Conservation (phyloP, 2,797 vertebrate species). For the Melanotaenia trifasciata region DNA sequence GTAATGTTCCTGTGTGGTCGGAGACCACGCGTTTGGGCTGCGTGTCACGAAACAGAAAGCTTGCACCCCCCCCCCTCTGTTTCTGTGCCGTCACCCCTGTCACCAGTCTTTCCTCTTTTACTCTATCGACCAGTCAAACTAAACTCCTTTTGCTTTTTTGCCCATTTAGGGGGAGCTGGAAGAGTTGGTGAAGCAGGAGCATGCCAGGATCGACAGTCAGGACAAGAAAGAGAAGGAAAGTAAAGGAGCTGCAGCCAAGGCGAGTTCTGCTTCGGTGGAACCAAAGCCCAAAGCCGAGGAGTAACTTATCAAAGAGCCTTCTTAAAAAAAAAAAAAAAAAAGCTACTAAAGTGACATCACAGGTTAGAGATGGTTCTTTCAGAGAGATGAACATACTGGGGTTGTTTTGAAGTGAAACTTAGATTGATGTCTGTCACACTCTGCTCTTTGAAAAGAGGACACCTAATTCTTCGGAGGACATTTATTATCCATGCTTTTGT, state of each 20-base stretch:
- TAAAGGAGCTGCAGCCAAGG: slow-evolving; percentile 50
- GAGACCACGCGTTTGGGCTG: not conserved
- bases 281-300: slow-evolving; percentile 70
- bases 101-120: not conserved
- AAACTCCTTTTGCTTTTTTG: not conserved
- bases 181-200: slow-evolving; percentile 87
- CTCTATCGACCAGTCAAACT: not conserved
- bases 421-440: not conserved
- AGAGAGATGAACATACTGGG: not conserved
- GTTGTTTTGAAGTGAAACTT: slow-evolving; percentile 27
- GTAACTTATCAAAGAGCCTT: slow-evolving; percentile 39
- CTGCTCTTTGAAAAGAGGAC: slow-evolving; percentile 8
- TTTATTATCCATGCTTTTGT: slow-evolving; percentile 23
- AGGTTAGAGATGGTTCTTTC: slow-evolving; percentile 3
- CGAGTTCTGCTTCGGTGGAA: slow-evolving; percentile 39
- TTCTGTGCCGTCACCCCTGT: too few relatives aligned
- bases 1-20: slow-evolving; percentile 29
- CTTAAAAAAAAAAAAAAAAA: not conserved
- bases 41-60: not conserved
- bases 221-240: slow-evolving; percentile 60
- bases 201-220: slow-evolving; percentile 85
- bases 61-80: not conserved
- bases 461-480: slow-evolving; percentile 14
- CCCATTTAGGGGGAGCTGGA: slow-evolving; percentile 87
- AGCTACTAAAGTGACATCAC: slow-evolving; percentile 3